Conservation (phyloP, 2,888 invertebrate species). For the Eupsilia transversa region DNA sequence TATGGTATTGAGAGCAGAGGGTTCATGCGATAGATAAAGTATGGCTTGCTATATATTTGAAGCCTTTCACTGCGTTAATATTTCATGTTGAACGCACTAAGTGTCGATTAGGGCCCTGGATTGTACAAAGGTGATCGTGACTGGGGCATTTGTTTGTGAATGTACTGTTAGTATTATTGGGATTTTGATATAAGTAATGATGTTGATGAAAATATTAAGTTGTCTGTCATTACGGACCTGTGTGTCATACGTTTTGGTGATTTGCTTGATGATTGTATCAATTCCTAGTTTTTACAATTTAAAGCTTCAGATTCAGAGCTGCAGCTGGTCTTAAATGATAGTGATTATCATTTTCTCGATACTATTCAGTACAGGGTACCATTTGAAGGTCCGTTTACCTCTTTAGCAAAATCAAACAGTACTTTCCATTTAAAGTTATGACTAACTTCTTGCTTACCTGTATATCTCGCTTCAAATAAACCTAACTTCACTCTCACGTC, state of each 20-base stretch:
- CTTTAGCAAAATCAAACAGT: background rate
- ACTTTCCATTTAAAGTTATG: background rate
- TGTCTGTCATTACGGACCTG: background rate
- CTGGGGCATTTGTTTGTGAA: constrained; percentile 51
- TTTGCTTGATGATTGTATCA: background rate
- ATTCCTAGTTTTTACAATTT: background rate
- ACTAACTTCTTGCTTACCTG: background rate
- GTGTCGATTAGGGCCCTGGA: constrained; percentile 60
- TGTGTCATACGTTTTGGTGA: background rate
- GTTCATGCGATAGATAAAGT: constrained; percentile 53
- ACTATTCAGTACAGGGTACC: background rate
- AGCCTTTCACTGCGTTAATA: constrained; percentile 58
- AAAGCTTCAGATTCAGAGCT: background rate
- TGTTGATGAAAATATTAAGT: constrained; percentile 8
- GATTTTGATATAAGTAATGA: constrained; percentile 10
- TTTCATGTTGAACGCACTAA: constrained; percentile 53
- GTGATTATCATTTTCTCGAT: background rate
- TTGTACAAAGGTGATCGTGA: constrained; percentile 55
- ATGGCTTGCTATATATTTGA: constrained; percentile 56
- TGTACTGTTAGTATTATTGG: constrained; percentile 28
- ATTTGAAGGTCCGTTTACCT: background rate
- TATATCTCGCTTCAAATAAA: constrained; percentile 31
- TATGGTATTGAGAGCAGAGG: constrained; percentile 62
- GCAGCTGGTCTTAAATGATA: too few species aligned
- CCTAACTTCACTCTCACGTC: constrained; percentile 28